Evolutionary conservation across 2,888 invertebrate genomes (phyloP).

Genomic region (Hetaerina titia): DNA sequence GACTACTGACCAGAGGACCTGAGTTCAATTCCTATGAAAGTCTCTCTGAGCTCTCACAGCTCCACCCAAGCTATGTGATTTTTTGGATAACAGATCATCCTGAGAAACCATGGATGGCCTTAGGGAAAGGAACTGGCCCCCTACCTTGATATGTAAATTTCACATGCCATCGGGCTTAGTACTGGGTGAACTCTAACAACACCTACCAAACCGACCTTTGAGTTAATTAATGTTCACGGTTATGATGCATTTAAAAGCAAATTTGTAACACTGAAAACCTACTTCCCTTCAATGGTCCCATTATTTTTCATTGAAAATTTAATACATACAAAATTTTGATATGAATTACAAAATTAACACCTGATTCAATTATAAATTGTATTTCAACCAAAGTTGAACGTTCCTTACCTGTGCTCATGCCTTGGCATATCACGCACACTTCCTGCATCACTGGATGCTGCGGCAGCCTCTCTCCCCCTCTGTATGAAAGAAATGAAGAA

Average conservation of each 20-base stretch:
- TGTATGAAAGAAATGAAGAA: constrained; percentile 67
- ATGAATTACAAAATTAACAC: background rate
- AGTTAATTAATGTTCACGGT: no score
- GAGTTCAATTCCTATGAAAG: no score
- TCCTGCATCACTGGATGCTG: constrained; percentile 74
- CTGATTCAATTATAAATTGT: background rate
- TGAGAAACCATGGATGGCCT: no score
- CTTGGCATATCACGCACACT: constrained; percentile 74
- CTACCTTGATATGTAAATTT: no score
- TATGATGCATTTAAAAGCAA: background rate
- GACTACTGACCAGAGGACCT: no score
- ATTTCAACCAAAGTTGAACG: background rate
- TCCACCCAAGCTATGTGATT: no score
- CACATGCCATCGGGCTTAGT: no score
- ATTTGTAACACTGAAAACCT: background rate
- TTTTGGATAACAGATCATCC: no score
- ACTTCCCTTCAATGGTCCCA: background rate
- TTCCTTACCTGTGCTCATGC: constrained; percentile 78
- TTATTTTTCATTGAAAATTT: background rate
- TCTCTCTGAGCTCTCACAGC: no score
- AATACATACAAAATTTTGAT: background rate
- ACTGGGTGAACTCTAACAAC: no score
- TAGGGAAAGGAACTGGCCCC: no score
- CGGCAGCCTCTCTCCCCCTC: constrained; percentile 77
- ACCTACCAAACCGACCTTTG: no score